Base-by-base conservation (phyloP, 2,888 invertebrate genomes). In the Myopa testacea region DNA sequence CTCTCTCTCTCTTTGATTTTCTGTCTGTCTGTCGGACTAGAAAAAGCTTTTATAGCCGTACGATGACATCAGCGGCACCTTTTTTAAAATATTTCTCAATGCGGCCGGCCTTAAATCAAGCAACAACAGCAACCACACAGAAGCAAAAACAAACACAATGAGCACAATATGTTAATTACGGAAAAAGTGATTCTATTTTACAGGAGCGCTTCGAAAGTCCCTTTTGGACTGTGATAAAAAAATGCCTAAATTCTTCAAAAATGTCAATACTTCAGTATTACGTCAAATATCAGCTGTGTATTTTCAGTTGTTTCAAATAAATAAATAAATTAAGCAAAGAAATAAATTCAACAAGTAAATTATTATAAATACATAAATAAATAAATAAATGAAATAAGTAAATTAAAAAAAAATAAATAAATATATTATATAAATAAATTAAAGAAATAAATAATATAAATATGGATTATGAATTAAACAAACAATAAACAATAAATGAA, bases 21-120 rank as follows among this genome's bases (percentile, higher is more conserved):
- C 55, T 55, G 55, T 55, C 55, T 55, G 12, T 55, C 55, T 55
- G 14, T 52, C 8, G 8, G 52, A n/a, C n/a, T 12, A 52, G 14
- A 52, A 1, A 52, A 52, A 75, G 74, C 67, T 67, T 65, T 26
- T 7, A 67, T 65, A 45, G 65, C 52, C 63, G 52, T 65, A 63
- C 50, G 65, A 65, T 75, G 74, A 75, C 74, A 75, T 75, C 74
- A 75, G 65, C 65, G 55, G n/a, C 52, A 52, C 34, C 74, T 75
- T 52, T 52, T 75, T 26, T 19, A 75, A 75, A 52, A 34, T 50
- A 45, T 65, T 75, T 52, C 74, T 75, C 74, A 75, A 65, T 37
- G 38, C 14, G 3, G 45, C 8, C 10, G 26, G 12, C 60, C 72
- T 38, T 10, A 19, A 26, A n/a, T n/a, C 16, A 58, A 16, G 10